Base-by-base conservation (phyloP, 2,113 vertebrate species). In the Eclectus roratus region DNA sequence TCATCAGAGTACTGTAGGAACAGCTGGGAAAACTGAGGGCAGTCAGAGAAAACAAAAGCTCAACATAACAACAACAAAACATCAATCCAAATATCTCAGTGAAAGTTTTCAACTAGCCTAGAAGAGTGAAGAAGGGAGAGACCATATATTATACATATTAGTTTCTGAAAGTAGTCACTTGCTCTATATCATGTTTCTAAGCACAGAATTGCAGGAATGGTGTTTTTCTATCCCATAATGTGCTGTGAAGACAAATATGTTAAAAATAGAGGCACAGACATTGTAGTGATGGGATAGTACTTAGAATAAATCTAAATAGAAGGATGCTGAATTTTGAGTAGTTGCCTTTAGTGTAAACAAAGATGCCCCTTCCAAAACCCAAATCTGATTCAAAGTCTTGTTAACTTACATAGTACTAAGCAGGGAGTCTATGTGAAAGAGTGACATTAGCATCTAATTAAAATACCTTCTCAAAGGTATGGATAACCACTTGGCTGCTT, bases 381-480 rank as follows among this genome's bases (percentile, higher is more conserved):
- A 24, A 47, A 64, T 2, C 39, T 37, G 17, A 41, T 64, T 52
- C 29, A 47, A 91, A 74, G 13, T 65, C 21, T 53, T 49, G 10
- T 39, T 70, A 69, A 80, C 20, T 78, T 85, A 27, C 7, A 29
- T 7, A 55, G 20, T 8, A 18, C 33, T 64, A 64, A 53, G 53
- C 25, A 73, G 24, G 71, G 18, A 20, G 29, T 12, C 39, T 39
- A 27, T 7, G 17, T 41, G 44, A 69, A 90, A 82, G n/a, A 82
- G 29, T 10, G 31, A 92, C 89, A 93, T 95, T 12, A 95, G 56
- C 76, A 66, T 55, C 43, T 77, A 95, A 95, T 91, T 92, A 80
- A 86, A 91, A 81, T 37, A 69, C 64, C 4, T 50, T 91, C 87
- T 27, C n/a, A 11, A 68, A 2, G 13, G 55, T 60, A 86, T 21